Evolutionary conservation across 2,888 invertebrate species (phyloP), one percentile per base, ranked within the genome.

Genomic region (Schrankia costaestrigalis): DNA sequence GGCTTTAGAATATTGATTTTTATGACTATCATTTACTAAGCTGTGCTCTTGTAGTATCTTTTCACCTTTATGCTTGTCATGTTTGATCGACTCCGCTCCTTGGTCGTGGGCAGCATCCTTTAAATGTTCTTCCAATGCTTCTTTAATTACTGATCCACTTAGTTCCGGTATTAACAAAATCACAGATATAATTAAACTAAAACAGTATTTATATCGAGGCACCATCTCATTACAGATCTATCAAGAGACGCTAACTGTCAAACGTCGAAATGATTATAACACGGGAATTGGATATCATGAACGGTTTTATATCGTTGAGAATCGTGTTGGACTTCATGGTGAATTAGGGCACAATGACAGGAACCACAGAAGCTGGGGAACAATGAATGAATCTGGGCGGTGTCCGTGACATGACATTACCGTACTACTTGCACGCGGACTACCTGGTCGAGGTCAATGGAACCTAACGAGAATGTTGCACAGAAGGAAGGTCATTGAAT

Each of bases 271-370:
- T 52, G 52, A 45, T 56, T 59, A 85, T 77, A 85, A 78, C 68
- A 60, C 67, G 62, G 62, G 67, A 62, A 47, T 56, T 42, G 41
- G 56, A 46, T 63, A 58, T 66, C 51, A 58, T 63, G 75, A 79
- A 74, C 66, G 68, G 71, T 85, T 85, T 85, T 87, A 87, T 87
- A 86, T 76, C 61, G 69, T 50, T 62, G 57, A 62, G 63, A 74
- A 74, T 71, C 70, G 74, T 70, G 72, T 72, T 74, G 74, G 65
- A 72, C 75, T 87, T 89, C 88, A 80, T 75, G 86, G 79, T 52
- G 42, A 45, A 69, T 88, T 76, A 78, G 56, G 65, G 63, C 58
- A 89, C 88, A 89, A 89, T 88, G 77, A 74, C 80, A 83, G 89
- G 89, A 89, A 88, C 72, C 76, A 71, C 78, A 78, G 78, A 69